Evolutionary conservation across 2,888 invertebrate species (phyloP), one percentile per base, ranked within the genome.

Genomic region (Drosophila infuscata): DNA sequence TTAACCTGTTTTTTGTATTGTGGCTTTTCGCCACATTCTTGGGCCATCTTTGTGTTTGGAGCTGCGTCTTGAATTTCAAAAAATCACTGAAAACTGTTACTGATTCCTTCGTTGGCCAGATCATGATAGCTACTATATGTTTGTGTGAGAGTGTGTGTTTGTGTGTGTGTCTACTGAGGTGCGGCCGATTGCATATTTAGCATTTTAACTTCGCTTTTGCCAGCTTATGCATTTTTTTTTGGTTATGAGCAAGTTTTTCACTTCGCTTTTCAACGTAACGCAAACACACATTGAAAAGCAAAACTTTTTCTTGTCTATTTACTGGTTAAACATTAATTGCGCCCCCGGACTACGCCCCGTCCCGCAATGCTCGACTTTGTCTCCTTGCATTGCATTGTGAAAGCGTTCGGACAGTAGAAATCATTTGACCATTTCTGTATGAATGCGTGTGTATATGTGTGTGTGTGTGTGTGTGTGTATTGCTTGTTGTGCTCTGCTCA

Each of bases 291-390:
- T 69, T 62, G 64, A 67, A 41, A 70, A 67, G 78, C 80, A 73
- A 82, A 83, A 82, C 89, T 87, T 77, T 85, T 85, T 75, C 88
- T 82, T 88, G 88, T 75, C 78, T 76, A 78, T 82, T 80, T 77
- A 84, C 83, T 74, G 87, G 74, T 85, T 84, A 89, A 85, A 87
- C 78, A 85, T 87, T 89, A 85, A 85, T 85, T 85, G 85, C 78
- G 52, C 71, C n/a, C 29, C 57, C 66, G 51, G 69, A 73, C 70
- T 59, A 61, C 70, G 68, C 75, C 78, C 62, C 78, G 51, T 62
- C 56, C 71, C 43, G 57, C 29, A 61, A 54, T 53, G 29, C 33
- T 25, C 52, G 58, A 48, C 54, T 33, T 29, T 63, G 62, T 61
- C 76, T 61, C 74, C 61, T 61, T 54, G 48, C 66, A 70, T 67